Base-by-base conservation (phyloP, 1,140 invertebrate genomes). In the Bombus vancouverensis region DNA sequence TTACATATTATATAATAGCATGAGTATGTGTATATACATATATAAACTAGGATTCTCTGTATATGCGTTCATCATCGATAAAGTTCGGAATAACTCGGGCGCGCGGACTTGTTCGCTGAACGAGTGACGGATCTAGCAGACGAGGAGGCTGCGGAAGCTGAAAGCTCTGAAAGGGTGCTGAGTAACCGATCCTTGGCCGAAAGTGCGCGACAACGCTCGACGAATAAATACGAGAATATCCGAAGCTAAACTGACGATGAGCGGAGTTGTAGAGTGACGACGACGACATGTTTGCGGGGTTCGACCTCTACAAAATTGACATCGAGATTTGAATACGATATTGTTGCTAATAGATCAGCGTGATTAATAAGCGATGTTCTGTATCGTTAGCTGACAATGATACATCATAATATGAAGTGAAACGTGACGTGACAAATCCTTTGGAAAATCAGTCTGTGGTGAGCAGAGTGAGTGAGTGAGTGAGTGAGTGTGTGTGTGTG, bases 241-340 rank as follows among this genome's bases (percentile, higher is more conserved):
- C 84, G 92, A 91, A 87, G 84, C 77, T 13, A 75, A 72, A 71
- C 89, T 77, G 86, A 75, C 18, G 47, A 22, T 53, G 47, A 53
- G 18, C 47, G 81, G 84, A 89, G 90, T 44, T 88, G 87, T 85
- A 87, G 9, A 25, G 37, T 87, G 89, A 90, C 92, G 92, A 91
- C 91, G 91, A 90, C 92, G 91, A 92, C 91, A 93, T 91, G 92
- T 92, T 91, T 90, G 88, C 90, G 87, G 88, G 85, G 86, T 89
- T 87, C 76, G 82, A 77, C 47, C 75, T 87, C 80, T 82, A 57
- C 53, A 77, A 86, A 70, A 22, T 15, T 9, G n/a, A 62, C n/a
- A 47, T 71, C 34, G 34, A 62, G 32, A 70, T 53, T 66, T 22
- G 42, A 65, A 44, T 37, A n/a, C 66, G 32, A 37, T n/a, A 70